Percentiles rank a stretch among this genome's conserved stretches.
These are phyloP conservation scores for Aptenodytes patagonicus DNA, from an alignment of 2,113 vertebrate genomes.

Conservation along the genomic window DNA sequence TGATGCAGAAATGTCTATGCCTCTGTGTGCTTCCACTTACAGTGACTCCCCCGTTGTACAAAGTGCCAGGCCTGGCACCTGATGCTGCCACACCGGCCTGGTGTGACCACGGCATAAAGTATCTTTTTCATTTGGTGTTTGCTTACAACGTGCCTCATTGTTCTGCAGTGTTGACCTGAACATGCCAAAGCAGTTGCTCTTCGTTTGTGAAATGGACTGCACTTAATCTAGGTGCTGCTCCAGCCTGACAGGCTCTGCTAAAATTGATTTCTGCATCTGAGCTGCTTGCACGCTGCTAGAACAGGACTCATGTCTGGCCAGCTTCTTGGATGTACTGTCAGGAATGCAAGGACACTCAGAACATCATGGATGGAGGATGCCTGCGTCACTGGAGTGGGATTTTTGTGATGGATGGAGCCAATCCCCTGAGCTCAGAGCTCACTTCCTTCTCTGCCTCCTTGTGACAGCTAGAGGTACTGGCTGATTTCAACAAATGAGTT, in stretches of 20 bases:
- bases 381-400: not conserved
- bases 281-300: not conserved
- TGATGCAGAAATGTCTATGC: not conserved
- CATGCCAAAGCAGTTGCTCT: not conserved
- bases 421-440: not conserved
- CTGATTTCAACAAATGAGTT: not conserved
- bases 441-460: not conserved
- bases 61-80: not conserved
- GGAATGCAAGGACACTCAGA: not conserved
- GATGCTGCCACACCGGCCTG: not conserved
- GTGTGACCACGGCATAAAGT: not conserved
- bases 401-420: not conserved
- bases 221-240: not conserved
- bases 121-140: not conserved
- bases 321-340: not conserved
- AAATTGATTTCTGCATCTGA: not conserved
- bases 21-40: not conserved
- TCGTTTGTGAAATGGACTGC: not conserved
- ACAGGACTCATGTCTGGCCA: not conserved
- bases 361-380: not conserved
- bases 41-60: rapidly evolving
- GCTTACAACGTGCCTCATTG: not conserved
- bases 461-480: not conserved
- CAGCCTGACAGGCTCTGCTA: not conserved
- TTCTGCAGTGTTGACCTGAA: not conserved